Evolutionary conservation across 2,888 invertebrate genomes (phyloP).

Genomic region (Fabriciana adippe): DNA sequence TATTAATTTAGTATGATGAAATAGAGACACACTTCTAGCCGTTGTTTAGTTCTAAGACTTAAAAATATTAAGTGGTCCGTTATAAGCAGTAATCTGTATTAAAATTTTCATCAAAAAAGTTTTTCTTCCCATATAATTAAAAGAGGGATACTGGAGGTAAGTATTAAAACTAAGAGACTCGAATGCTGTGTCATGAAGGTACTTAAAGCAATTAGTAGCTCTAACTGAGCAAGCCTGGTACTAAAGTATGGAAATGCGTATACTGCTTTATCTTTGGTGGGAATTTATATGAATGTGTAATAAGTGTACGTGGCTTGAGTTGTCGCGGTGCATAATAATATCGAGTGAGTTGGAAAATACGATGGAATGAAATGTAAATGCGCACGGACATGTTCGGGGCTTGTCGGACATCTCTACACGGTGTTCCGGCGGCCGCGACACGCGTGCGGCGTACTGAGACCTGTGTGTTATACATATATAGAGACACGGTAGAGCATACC

Average conservation of each 20-base stretch:
- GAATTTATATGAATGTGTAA: slow-evolving; percentile 2
- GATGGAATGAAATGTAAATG: slow-evolving; percentile 10
- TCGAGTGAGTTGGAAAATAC: slow-evolving; percentile 6
- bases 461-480: not conserved
- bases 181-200: not conserved
- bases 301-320: too few relatives aligned
- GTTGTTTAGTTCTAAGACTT: too few relatives aligned
- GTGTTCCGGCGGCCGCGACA: slow-evolving; percentile 15
- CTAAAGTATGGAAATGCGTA: not conserved
- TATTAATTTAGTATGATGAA: too few relatives aligned
- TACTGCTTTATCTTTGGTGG: not conserved
- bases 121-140: too few relatives aligned
- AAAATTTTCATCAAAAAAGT: too few relatives aligned
- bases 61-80: too few relatives aligned
- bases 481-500: not conserved
- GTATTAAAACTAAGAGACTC: too few relatives aligned
- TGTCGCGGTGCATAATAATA: not conserved
- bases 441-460: not conserved
- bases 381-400: slow-evolving; percentile 5
- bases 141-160: too few relatives aligned
- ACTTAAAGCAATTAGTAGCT: slow-evolving; percentile 11
- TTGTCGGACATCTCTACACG: slow-evolving; percentile 1
- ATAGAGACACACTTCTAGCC: too few relatives aligned
- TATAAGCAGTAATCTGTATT: too few relatives aligned
- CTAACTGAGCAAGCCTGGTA: slow-evolving; percentile 1